Evolutionary conservation across 92 coral and sea anemone species (phyloP).

Genomic region (Epizoanthus rinbou): DNA sequence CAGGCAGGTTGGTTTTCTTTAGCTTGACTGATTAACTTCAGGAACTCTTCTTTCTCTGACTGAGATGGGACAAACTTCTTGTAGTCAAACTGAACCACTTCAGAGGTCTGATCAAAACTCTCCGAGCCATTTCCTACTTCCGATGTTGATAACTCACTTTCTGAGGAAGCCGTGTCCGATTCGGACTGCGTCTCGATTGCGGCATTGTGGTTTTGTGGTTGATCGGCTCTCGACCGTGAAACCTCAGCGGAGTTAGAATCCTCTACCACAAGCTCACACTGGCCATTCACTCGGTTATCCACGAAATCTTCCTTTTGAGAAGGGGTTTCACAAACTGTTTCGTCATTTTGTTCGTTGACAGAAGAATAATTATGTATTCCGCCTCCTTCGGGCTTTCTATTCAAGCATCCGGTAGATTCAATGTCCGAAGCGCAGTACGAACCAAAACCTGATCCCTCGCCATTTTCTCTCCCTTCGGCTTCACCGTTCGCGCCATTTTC

Average conservation of each 20-base stretch:
- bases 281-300: slow-evolving; percentile 46
- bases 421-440: slow-evolving; percentile 59
- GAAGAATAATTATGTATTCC: slow-evolving; percentile 74
- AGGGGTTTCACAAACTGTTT: slow-evolving; percentile 44
- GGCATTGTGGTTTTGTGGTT: slow-evolving; percentile 78
- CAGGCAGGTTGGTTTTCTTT: slow-evolving; percentile 56
- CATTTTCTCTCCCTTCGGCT: slow-evolving; percentile 42
- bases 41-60: slow-evolving; percentile 75
- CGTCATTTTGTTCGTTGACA: slow-evolving; percentile 57
- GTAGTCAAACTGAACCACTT: slow-evolving; percentile 81
- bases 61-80: slow-evolving; percentile 79
- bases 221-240: slow-evolving; percentile 58
- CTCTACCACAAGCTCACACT: slow-evolving; percentile 47
- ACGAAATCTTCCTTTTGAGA: slow-evolving; percentile 47
- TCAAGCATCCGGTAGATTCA: slow-evolving; percentile 87
- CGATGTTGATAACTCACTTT: slow-evolving; percentile 52
- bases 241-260: slow-evolving; percentile 62
- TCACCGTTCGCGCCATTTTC: slow-evolving; percentile 55
- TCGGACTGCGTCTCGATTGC: slow-evolving; percentile 86
- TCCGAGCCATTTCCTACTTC: slow-evolving; percentile 47
- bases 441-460: slow-evolving; percentile 25
- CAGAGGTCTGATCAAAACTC: slow-evolving; percentile 33
- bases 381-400: slow-evolving; percentile 85
- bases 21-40: slow-evolving; percentile 78
- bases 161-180: slow-evolving; percentile 69